These are phyloP conservation scores for Liodrosophila aerea DNA, from an alignment of 2,888 invertebrate genomes.

Conservation along the genomic window DNA sequence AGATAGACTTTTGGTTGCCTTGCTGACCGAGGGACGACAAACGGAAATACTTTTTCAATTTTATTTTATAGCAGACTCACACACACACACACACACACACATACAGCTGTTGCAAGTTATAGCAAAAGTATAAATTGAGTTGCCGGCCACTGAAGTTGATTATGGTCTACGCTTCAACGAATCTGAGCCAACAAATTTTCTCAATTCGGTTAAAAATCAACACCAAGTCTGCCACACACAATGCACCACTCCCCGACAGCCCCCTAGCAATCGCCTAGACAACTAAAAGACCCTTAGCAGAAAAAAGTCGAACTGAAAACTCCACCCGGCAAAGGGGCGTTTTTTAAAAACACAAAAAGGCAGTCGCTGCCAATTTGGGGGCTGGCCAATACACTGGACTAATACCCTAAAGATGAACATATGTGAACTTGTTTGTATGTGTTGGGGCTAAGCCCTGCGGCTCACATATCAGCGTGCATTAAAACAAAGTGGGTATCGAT, in stretches of 20 bases:
- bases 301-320: background rate
- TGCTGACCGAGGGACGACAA: constrained; percentile 64
- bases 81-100: constrained; percentile 17
- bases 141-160: constrained; percentile 80
- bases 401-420: constrained; percentile 39
- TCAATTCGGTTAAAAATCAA: constrained; percentile 76
- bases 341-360: constrained; percentile 11
- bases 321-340: constrained; percentile 25
- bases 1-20: constrained; percentile 59
- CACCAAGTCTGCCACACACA: constrained; percentile 43
- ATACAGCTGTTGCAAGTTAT: constrained; percentile 65
- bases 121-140: constrained; percentile 76
- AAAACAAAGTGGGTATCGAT: constrained; percentile 78
- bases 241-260: background rate
- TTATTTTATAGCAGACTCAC: constrained; percentile 54
- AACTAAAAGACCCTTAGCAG: constrained; percentile 7
- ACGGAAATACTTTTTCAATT: constrained; percentile 78
- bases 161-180: constrained; percentile 77
- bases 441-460: constrained; percentile 67
- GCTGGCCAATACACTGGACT: constrained; percentile 41
- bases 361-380: constrained; percentile 40
- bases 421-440: constrained; percentile 9
- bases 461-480: constrained; percentile 76
- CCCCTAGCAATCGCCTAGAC: constrained; percentile 8
- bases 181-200: constrained; percentile 77